Evolutionary conservation across 2,888 invertebrate genomes (phyloP), one percentile per base, ranked within the genome.

Genomic region (Melieria picta): DNA sequence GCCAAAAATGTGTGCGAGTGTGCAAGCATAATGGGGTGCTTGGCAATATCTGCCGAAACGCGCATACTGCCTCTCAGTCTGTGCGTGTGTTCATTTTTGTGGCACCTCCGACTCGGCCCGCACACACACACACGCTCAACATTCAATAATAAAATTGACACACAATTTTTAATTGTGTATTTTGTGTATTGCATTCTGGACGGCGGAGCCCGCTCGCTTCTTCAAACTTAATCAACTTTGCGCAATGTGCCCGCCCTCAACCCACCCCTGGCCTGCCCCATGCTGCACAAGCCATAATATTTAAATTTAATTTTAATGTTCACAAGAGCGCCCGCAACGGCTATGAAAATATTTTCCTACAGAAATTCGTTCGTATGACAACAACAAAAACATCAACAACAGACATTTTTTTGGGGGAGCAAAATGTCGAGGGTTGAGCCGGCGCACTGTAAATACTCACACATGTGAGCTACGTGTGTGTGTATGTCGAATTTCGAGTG

Each of bases 291-390:
- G 69, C 57, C 83, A 82, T 82, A 82, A 82, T 83, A 82, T 83
- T 83, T 82, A 82, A 82, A 82, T 83, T 83, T 82, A 81, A 83
- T 83, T 82, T 83, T 79, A 82, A 81, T 82, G 78, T 80, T 78
- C 81, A 80, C 81, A 82, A 79, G 80, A 81, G 80, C 78, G 65
- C 62, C 63, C 69, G 63, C 62, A 56, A n/a, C 56, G 52, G 64
- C 47, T 57, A 71, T 7, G 61, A 72, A 73, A 69, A 68, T 61
- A 71, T 74, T 74, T 68, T 61, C 71, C 9, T 69, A 69, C 52
- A 52, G 60, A 67, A 69, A 69, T 46, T 42, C 9, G 48, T n/a
- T 30, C 30, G 42, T 56, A 47, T 6, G 52, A 46, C 30, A 58
- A 67, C 61, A 62, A 50, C 67, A 67, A 43, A 64, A 60, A 65